Base-by-base conservation (phyloP, 2,797 vertebrate genomes). In the Varecia variegata region DNA sequence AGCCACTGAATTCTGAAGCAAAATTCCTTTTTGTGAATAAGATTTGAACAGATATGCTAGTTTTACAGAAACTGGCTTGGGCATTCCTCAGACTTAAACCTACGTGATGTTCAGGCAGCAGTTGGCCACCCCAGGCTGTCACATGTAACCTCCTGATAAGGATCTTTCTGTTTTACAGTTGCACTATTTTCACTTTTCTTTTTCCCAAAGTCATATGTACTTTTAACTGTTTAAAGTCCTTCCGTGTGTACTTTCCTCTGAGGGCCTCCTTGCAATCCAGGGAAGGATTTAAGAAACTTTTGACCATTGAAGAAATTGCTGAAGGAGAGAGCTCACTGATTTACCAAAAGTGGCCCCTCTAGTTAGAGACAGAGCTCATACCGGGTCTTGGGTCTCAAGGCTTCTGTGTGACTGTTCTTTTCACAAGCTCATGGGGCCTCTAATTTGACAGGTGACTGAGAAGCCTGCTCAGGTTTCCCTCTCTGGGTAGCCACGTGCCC, bases 41-140 rank as follows among this genome's bases (percentile, higher is more conserved):
- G 83, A 25, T 38, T 81, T 77, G 52, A 94, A 71, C 0, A 11
- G 30, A 70, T 35, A 35, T 3, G 15, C n/a, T 27, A 14, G 45
- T 6, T 35, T 84, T 83, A n/a, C 7, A 30, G 70, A 74, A 32
- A 58, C 15, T 23, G 47, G 68, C 54, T 43, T 1, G 1, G 70
- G 14, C 8, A 1, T 4, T 45, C 38, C n/a, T 68, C 79, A 60
- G 79, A 52, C 18, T 23, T 8, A 56, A 91, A 50, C 21, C 15
- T 73, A n/a, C 0, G 2, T 7, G 25, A 23, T 0, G 2, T 0
- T 81, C 79, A 54, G 50, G 23, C 50, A 54, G 4, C 3, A 12
- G n/a, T 20, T 18, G 21, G 3, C 0, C 15, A 50, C 9, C 5
- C 15, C 50, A 32, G 23, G 21, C 1, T 14, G 30, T 23, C 38